Percentiles rank a stretch among this genome's conserved stretches.
phyloP scores from a whole-genome alignment of 1,140 invertebrate species.

The Drosophila suzukii region DNA sequence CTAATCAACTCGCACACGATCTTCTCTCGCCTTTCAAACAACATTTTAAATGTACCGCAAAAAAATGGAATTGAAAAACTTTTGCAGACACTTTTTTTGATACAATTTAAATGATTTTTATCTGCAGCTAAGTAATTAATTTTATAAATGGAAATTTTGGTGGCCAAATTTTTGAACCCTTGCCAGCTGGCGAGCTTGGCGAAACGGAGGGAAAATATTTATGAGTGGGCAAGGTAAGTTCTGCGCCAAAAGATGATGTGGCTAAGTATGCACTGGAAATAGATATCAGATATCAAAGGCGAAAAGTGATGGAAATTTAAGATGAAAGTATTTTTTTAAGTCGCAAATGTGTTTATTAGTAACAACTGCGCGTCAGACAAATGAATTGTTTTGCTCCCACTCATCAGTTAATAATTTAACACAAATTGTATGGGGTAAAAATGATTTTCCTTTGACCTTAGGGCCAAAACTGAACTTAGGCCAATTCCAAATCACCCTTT shows the following conservation, averaged over 20 bases:
- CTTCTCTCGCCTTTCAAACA: conserved; percentile 7
- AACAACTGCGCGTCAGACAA: not conserved
- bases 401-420: conserved; percentile 8
- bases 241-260: conserved; percentile 34
- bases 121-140: conserved; percentile 58
- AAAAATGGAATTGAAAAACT: conserved; percentile 20
- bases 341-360: conserved; percentile 2
- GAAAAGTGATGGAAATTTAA: not conserved
- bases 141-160: conserved; percentile 53
- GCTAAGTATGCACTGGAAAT: conserved; percentile 1
- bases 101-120: conserved; percentile 4
- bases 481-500: conserved; percentile 5
- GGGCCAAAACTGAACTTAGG: not conserved
- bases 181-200: conserved; percentile 52
- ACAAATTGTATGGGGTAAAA: not conserved
- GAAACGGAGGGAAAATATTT: conserved; percentile 24
- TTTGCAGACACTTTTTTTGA: conserved; percentile 5
- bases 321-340: conserved; percentile 1
- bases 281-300: conserved; percentile 20
- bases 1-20: conserved; percentile 46
- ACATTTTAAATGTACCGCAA: conserved; percentile 1
- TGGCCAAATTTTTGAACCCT: conserved; percentile 45
- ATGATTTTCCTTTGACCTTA: not conserved
- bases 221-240: conserved; percentile 71
- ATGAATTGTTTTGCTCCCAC: not conserved